Evolutionary conservation across 2,113 vertebrate genomes (phyloP).

Genomic region (Emberiza fucata): DNA sequence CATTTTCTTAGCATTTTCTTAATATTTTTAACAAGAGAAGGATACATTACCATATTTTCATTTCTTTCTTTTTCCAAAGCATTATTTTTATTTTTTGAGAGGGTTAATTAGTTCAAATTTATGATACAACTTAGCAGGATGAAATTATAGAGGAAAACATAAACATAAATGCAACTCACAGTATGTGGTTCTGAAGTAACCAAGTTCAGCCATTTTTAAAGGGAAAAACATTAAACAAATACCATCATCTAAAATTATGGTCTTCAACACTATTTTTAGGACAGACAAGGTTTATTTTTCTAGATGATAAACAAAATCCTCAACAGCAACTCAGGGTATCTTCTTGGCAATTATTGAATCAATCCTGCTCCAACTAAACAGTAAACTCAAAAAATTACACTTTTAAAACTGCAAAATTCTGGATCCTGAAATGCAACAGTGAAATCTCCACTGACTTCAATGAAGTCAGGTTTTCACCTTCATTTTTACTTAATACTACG

Average conservation of each 20-base stretch:
- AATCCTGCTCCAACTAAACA: not conserved
- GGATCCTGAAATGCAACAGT: not conserved
- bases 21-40: not conserved
- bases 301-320: not conserved
- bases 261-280: not conserved
- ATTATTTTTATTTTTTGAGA: not conserved
- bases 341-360: not conserved
- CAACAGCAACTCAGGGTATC: not conserved
- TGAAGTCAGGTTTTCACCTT: not conserved
- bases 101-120: not conserved
- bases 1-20: not conserved
- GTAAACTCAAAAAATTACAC: not conserved
- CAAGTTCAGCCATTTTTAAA: not conserved
- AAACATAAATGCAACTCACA: not conserved
- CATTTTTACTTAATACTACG: not conserved
- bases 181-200: not conserved
- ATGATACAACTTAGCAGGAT: not conserved
- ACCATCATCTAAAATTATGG: not conserved
- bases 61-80: not conserved
- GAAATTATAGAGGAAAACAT: not conserved
- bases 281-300: not conserved
- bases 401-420: not conserved
- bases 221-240: not conserved
- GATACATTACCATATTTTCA: not conserved
- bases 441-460: not conserved